These are phyloP conservation scores for Cataglyphis hispanica DNA, from an alignment of 1,140 invertebrate species.

Conservation along the genomic window DNA sequence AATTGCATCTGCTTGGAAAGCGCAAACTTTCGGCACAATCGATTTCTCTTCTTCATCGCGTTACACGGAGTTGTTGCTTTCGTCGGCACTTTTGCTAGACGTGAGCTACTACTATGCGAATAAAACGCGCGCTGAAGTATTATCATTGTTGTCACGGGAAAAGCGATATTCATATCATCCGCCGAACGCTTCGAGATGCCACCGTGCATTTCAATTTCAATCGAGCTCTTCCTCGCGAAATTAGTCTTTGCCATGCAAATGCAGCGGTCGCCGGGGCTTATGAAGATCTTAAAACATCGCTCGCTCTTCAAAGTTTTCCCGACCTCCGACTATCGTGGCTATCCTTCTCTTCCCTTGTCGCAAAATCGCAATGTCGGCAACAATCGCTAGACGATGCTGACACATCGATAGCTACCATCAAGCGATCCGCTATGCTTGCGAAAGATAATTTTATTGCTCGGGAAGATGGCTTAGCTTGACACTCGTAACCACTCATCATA, in stretches of 20 bases:
- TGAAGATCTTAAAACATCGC: constrained; percentile 74
- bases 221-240: constrained; percentile 70
- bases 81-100: constrained; percentile 39
- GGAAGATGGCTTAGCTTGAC: neutral
- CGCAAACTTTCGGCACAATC: constrained; percentile 61
- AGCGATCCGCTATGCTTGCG: neutral
- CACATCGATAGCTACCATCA: constrained; percentile 27
- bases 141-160: constrained; percentile 65
- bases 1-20: constrained; percentile 57
- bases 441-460: constrained; percentile 51
- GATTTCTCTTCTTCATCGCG: constrained; percentile 24
- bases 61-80: constrained; percentile 46
- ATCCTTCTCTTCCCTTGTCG: neutral
- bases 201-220: constrained; percentile 81
- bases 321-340: neutral
- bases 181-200: neutral
- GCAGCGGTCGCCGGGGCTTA: constrained; percentile 65
- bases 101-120: constrained; percentile 39
- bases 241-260: constrained; percentile 83
- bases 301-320: neutral
- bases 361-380: constrained; percentile 31
- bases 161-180: constrained; percentile 60
- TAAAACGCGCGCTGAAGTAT: constrained; percentile 72
- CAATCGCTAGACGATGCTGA: constrained; percentile 30
- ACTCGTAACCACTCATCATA: neutral